Percentiles rank a stretch among this genome's conserved stretches.
These are phyloP conservation scores for Molanna angustata DNA, from an alignment of 2,888 invertebrate genomes.

Conservation along the genomic window DNA sequence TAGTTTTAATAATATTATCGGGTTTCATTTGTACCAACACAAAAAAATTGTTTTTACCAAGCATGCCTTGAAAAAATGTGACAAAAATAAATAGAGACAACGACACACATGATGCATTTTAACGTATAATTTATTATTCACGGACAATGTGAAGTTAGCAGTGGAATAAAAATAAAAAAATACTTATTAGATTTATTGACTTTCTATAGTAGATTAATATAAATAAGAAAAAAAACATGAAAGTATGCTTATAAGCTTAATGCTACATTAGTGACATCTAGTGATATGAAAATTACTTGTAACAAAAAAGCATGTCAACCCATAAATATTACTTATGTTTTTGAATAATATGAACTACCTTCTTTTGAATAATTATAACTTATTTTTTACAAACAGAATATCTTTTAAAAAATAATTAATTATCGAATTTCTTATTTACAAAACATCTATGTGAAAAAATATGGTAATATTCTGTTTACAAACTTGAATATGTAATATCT, in stretches of 20 bases:
- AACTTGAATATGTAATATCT: too few species aligned
- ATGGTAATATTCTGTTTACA: too few species aligned
- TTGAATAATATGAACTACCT: too few species aligned
- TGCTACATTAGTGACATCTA: conserved; percentile 54
- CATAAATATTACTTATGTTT: too few species aligned
- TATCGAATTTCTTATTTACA: too few species aligned
- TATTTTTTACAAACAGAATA: too few species aligned
- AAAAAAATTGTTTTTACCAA: conserved; percentile 28
- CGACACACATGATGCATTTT: conserved; percentile 36
- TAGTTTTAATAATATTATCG: too few species aligned
- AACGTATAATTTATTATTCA: conserved; percentile 29
- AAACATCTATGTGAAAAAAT: too few species aligned
- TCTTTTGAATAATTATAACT: too few species aligned
- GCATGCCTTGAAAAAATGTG: conserved; percentile 31
- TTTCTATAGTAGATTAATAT: conserved; percentile 27
- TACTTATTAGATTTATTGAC: conserved; percentile 27
- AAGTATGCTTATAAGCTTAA: conserved; percentile 32
- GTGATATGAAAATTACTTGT: conserved; percentile 44
- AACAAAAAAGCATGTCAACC: too few species aligned
- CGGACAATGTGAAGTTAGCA: conserved; percentile 35
- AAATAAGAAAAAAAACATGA: conserved; percentile 20
- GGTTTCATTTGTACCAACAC: too few species aligned
- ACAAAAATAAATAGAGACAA: conserved; percentile 36
- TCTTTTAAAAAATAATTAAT: too few species aligned
- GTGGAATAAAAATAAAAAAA: conserved; percentile 20